Evolutionary conservation across 2,797 vertebrate species (phyloP), one percentile per base, ranked within the genome.

Genomic region (Lacerta agilis): DNA sequence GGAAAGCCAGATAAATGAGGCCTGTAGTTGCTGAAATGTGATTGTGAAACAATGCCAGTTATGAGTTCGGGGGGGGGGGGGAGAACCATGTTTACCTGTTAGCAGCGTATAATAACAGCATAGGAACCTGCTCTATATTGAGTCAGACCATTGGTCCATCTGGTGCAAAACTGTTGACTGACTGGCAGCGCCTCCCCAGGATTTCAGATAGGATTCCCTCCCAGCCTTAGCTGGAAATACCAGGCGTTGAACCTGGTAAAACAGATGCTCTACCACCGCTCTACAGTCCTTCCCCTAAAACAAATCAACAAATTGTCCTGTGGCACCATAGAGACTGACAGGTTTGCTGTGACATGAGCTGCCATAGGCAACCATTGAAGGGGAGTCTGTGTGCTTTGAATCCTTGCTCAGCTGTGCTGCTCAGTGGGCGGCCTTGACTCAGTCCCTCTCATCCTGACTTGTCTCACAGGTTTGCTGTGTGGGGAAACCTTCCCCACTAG

Each of bases 1-100:
- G 85, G 88, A 92, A 77, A 89, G 86, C 25, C 78, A 0, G 0
- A 45, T 73, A 17, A 92, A 69, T 87, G 11, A 61, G 1, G 86
- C 11, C n/a, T 67, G 27, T 4, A 3, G 13, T 36, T 79, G 38
- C 27, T 20, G 75, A 38, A 3, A 43, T 33, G 17, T 8, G 43
- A 77, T 64, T 77, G 43, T 79, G 66, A 72, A 84, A 69, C 8
- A 69, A 67, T 23, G 4, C 8, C 18, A 67, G 36, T 17, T 61
- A 72, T 43, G 33, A 10, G 15, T 61, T 43, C 66, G 27, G 36
- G 29, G n/a, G n/a, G n/a, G 61, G n/a, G 8, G 2, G 25, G 7
- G 15, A 4, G 25, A 18, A 6, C 17, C 25, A 29, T 41, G 38
- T 85, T 66, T 82, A 38, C 45, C 38, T 66, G 7, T 38, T 49